These are phyloP conservation scores for Chymomyza amoena DNA, from an alignment of 2,888 invertebrate species.

Conservation along the genomic window DNA sequence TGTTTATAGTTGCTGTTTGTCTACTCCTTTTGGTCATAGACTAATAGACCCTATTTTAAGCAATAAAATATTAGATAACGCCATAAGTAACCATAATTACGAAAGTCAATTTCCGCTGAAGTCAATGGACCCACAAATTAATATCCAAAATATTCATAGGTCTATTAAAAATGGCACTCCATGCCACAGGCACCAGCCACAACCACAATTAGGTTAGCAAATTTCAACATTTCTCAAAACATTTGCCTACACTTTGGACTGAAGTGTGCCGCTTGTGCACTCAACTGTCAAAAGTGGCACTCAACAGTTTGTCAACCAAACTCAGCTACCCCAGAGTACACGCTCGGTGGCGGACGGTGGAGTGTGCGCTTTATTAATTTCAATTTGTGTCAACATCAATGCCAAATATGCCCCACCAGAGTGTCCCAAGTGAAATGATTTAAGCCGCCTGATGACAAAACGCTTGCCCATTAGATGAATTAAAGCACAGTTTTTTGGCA, in stretches of 20 bases:
- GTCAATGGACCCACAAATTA: neutral
- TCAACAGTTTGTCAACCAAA: slow-evolving; percentile 64
- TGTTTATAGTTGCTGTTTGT: neutral
- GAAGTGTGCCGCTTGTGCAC: slow-evolving; percentile 18
- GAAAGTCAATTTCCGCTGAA: neutral
- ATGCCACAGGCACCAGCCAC: slow-evolving; percentile 3
- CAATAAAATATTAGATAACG: neutral
- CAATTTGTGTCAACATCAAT: slow-evolving; percentile 71
- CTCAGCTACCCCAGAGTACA: slow-evolving; percentile 12
- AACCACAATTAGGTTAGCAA: slow-evolving; percentile 60
- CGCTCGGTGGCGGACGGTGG: neutral
- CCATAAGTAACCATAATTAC: neutral
- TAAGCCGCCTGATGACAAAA: slow-evolving; percentile 71
- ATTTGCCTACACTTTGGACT: slow-evolving; percentile 11
- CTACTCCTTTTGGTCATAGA: neutral
- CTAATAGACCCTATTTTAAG: neutral
- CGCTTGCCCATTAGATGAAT: slow-evolving; percentile 62
- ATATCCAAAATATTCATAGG: neutral
- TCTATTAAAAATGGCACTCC: neutral
- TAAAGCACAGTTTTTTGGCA: slow-evolving; percentile 49
- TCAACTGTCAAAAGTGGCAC: slow-evolving; percentile 48
- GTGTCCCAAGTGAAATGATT: slow-evolving; percentile 50
- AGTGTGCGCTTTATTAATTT: slow-evolving; percentile 60
- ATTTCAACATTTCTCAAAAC: slow-evolving; percentile 52
- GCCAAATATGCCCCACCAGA: slow-evolving; percentile 50